Conservation (phyloP, 2,113 vertebrate species). For the Acanthisitta chloris region DNA sequence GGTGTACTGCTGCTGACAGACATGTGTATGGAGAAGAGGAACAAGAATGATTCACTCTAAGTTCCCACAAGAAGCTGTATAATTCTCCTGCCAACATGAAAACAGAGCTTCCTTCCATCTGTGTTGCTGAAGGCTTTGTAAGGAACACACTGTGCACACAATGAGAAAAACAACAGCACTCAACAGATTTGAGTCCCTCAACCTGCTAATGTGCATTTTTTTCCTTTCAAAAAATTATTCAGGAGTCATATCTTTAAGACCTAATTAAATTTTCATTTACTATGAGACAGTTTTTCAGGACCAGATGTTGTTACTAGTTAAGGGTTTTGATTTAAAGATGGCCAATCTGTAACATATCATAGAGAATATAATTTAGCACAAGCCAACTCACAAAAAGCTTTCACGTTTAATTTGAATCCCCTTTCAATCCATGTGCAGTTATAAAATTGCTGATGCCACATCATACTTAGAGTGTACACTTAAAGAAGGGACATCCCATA, state of each 20-base stretch:
- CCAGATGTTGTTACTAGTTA: neutral
- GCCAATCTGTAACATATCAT: neutral
- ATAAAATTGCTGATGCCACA: neutral
- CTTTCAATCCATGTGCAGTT: neutral
- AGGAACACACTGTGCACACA: neutral
- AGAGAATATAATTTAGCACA: neutral
- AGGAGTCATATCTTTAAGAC: neutral
- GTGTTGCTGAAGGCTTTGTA: neutral
- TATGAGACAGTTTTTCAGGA: neutral
- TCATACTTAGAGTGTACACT: neutral
- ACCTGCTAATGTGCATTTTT: fast-evolving
- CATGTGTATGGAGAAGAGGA: neutral
- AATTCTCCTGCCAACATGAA: slow-evolving; percentile 5
- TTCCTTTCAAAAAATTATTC: neutral
- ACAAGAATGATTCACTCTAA: slow-evolving; percentile 28
- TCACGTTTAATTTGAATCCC: neutral
- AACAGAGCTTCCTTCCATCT: slow-evolving; percentile 34
- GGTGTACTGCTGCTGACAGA: neutral
- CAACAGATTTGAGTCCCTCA: neutral
- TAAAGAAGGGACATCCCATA: neutral
- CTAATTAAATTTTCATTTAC: neutral
- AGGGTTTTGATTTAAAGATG: neutral
- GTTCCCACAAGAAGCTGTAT: slow-evolving; percentile 2
- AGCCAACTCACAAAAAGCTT: neutral
- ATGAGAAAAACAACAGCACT: neutral